phyloP scores from a whole-genome alignment of 1,140 invertebrate species.

The Melanaphis sacchari region DNA sequence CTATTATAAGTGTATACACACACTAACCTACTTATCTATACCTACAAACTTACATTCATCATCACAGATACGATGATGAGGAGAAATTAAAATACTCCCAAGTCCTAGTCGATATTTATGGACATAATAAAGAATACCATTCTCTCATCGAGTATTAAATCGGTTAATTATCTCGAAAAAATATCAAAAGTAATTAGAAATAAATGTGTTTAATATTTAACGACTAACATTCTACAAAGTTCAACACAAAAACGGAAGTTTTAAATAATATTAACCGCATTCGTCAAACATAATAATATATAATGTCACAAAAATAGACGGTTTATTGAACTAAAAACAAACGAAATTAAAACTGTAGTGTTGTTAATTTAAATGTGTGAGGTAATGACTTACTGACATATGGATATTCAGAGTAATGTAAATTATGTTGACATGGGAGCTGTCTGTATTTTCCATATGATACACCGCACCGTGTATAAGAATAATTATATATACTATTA shows the following conservation, averaged over 20 bases:
- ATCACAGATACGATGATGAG: neutral
- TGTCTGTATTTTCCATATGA: neutral
- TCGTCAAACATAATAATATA: neutral
- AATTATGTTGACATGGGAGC: constrained; percentile 17
- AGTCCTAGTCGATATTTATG: neutral
- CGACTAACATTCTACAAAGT: neutral
- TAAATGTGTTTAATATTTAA: neutral
- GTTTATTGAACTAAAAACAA: neutral
- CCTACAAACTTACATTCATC: neutral
- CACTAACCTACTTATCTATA: neutral
- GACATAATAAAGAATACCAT: neutral
- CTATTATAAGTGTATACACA: neutral
- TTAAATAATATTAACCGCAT: too few relatives aligned
- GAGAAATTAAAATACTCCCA: neutral
- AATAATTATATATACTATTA: neutral
- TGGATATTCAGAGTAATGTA: neutral
- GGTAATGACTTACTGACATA: neutral
- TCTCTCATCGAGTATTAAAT: neutral
- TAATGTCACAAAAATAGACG: neutral
- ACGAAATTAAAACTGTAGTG: neutral
- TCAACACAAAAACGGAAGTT: neutral
- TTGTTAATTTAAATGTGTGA: neutral
- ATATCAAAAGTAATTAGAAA: neutral
- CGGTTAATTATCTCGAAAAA: neutral
- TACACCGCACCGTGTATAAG: neutral